Evolutionary conservation across 2,888 invertebrate genomes (phyloP).

Genomic region (Pollenia amentaria): DNA sequence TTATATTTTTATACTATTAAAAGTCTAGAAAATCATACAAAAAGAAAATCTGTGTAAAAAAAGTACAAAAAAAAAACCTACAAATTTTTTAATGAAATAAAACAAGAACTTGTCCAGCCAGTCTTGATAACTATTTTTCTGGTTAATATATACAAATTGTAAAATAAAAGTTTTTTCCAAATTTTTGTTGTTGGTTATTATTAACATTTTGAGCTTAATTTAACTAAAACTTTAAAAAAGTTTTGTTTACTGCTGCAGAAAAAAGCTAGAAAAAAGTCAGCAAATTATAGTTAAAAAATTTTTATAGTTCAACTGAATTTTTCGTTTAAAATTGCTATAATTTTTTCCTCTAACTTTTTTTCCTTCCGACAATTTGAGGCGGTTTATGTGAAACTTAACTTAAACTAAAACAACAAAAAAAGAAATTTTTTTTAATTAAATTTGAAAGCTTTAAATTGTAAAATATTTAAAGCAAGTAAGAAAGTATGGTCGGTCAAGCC

Average conservation of each 20-base stretch:
- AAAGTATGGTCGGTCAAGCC: no score
- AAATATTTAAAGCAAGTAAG: background rate
- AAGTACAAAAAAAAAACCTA: slow-evolving; percentile 47
- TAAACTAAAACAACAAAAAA: background rate
- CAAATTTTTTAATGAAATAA: slow-evolving; percentile 34
- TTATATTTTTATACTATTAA: slow-evolving; percentile 12
- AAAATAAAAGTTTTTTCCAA: slow-evolving; percentile 20
- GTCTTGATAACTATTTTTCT: slow-evolving; percentile 49
- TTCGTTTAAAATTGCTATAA: background rate
- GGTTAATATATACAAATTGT: slow-evolving; percentile 34
- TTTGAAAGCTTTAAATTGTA: background rate
- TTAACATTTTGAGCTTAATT: slow-evolving; percentile 55
- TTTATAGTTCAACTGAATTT: slow-evolving; percentile 22
- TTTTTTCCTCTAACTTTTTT: slow-evolving; percentile 11
- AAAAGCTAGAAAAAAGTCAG: slow-evolving; percentile 40
- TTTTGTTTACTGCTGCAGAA: slow-evolving; percentile 43
- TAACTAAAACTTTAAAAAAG: slow-evolving; percentile 38
- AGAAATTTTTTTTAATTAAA: background rate
- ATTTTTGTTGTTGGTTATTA: slow-evolving; percentile 9
- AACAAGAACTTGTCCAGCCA: slow-evolving; percentile 58
- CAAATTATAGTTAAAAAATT: slow-evolving; percentile 35
- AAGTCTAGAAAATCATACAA: slow-evolving; percentile 34
- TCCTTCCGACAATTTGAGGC: slow-evolving; percentile 14
- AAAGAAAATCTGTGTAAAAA: slow-evolving; percentile 16
- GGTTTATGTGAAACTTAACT: background rate